Percentiles rank a stretch among this genome's conserved stretches.
These are phyloP conservation scores for Callosobruchus maculatus DNA, from an alignment of 2,888 invertebrate genomes.

Conservation along the genomic window DNA sequence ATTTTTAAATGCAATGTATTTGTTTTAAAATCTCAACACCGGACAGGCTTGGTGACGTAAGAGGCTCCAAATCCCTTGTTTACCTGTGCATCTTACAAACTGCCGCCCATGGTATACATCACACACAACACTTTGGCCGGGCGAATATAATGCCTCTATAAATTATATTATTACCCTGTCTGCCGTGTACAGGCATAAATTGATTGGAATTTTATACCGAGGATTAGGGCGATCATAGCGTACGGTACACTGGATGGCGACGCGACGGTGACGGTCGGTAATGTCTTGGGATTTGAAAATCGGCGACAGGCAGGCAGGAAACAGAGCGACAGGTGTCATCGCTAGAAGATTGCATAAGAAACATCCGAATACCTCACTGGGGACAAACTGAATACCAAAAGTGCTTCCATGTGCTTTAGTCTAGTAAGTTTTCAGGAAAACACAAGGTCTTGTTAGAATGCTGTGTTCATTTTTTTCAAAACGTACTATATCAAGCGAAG, in stretches of 20 bases:
- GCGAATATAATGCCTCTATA: slow-evolving; percentile 43
- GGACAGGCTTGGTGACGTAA: no score
- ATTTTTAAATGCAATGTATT: no score
- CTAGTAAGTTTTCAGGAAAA: no score
- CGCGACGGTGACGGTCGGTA: neutral
- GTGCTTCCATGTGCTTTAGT: no score
- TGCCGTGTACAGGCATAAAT: slow-evolving; percentile 49
- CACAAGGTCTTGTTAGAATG: no score
- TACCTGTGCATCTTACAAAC: neutral
- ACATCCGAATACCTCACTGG: neutral
- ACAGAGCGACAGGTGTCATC: neutral
- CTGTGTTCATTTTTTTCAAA: no score
- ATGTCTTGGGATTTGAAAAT: neutral
- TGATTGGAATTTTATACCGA: slow-evolving; percentile 51
- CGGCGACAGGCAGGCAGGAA: neutral
- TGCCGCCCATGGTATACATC: neutral
- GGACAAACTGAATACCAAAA: no score
- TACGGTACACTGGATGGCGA: neutral
- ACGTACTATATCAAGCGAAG: no score
- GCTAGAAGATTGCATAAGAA: neutral
- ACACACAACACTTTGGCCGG: neutral
- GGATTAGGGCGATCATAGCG: slow-evolving; percentile 19
- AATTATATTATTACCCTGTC: slow-evolving; percentile 52
- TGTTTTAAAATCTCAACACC: no score
- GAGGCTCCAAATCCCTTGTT: no score